phyloP scores from a whole-genome alignment of 2,888 invertebrate genomes.

The Pollenia griseotomentosa region DNA sequence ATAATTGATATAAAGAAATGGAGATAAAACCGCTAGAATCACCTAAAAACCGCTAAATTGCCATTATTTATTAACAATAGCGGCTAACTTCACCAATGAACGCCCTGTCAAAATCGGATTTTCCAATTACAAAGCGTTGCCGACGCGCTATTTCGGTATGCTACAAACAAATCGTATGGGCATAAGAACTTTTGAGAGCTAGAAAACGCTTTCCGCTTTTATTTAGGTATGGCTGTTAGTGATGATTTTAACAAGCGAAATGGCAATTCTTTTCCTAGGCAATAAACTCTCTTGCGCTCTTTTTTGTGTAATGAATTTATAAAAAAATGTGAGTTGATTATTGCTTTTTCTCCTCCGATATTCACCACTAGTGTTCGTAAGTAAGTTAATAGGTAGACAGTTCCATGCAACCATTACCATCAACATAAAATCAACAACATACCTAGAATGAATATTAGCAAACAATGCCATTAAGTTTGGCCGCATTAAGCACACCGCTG shows the following conservation, averaged over 20 bases:
- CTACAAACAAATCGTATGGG: too few relatives aligned
- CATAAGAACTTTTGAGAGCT: too few relatives aligned
- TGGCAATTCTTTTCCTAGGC: not conserved
- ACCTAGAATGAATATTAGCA: conserved; percentile 70
- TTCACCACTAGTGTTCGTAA: conserved; percentile 62
- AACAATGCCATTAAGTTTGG: conserved; percentile 72
- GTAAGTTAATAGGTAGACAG: conserved; percentile 25
- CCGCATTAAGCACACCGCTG: conserved; percentile 70
- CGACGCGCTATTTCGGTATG: too few relatives aligned
- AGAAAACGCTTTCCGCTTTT: too few relatives aligned
- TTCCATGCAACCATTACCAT: conserved; percentile 42
- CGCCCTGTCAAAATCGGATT: too few relatives aligned
- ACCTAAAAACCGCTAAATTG: too few relatives aligned
- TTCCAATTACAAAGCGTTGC: too few relatives aligned
- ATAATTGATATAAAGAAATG: too few relatives aligned
- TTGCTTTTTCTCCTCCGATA: conserved; percentile 27
- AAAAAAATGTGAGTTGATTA: not conserved
- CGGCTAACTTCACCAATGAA: too few relatives aligned
- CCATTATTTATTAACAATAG: too few relatives aligned
- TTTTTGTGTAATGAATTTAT: conserved; percentile 17
- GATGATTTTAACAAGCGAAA: not conserved
- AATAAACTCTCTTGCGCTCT: conserved; percentile 50
- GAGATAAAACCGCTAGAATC: too few relatives aligned
- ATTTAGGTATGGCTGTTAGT: too few relatives aligned
- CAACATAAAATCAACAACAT: conserved; percentile 55